Base-by-base conservation (phyloP, 2,797 vertebrate species). In the Characodon lateralis region DNA sequence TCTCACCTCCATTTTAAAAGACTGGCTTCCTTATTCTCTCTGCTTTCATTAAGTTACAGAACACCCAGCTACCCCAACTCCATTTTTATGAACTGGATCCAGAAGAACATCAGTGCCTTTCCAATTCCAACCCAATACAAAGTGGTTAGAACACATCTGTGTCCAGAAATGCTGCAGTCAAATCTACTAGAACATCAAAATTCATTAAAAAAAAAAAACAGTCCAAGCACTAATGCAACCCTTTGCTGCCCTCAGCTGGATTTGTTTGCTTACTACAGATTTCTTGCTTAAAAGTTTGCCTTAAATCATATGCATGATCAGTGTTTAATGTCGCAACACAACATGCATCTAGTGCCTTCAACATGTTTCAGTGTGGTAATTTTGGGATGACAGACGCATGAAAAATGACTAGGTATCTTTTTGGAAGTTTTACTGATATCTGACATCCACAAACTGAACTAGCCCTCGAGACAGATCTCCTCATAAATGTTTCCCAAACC, bases 181-280 rank as follows among this genome's bases (percentile, higher is more conserved):
- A 46, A 46, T 46, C 20, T 41, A 24, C 8, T 22, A 8, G 7
- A 22, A 10, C 9, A 46, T 10, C 43, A 46, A 35, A 35, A 35
- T 35, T 35, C 43, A 43, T 6, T 8, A 9, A 43, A 43, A 53
- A 2, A n/a, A 31, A 16, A 18, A 61, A 14, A n/a, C 10, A 39
- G 5, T 6, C 46, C 0, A 1, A 18, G 28, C 50, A 63, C 56
- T 79, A 80, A 79, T 1, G 43, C 26, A 73, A 72, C 71, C 65
- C 88, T 78, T 81, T 82, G 87, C 73, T 86, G 0, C 91, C 89
- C 82, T 85, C 94, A 94, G 80, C 88, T 94, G 94, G 92, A 81
- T 2, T 4, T 2, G 0, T 0, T 31, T 13, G 77, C 20, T 41
- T 46, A 78, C 77, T 58, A 56, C 50, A 71, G 6, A 65, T 39